Conservation (phyloP, 2,113 vertebrate species). For the Ancistrus triradiatus region DNA sequence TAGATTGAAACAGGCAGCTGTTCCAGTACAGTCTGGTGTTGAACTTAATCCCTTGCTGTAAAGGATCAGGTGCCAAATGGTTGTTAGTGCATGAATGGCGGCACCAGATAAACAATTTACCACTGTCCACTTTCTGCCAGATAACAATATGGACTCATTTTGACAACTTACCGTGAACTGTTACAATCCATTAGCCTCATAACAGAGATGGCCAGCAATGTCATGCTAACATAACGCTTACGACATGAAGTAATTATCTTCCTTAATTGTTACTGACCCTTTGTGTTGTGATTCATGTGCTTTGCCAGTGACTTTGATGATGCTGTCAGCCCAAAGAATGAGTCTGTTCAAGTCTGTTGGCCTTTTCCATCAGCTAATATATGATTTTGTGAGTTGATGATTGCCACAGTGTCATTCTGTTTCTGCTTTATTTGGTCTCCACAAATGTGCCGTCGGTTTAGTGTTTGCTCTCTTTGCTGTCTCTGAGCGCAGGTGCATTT, state of each 20-base stretch:
- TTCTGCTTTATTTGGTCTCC: conserved; percentile 36
- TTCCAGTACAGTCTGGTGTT: conserved; percentile 5
- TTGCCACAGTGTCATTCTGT: conserved; percentile 16
- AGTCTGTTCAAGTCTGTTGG: conserved; percentile 22
- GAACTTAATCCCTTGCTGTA: conserved; percentile 12
- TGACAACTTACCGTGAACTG: conserved; percentile 39
- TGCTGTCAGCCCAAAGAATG: conserved; percentile 9
- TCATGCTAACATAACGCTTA: conserved; percentile 25
- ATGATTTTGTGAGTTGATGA: conserved; percentile 21
- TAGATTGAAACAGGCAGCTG: conserved; percentile 38
- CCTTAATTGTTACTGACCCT: conserved; percentile 42
- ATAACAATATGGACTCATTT: conserved; percentile 38
- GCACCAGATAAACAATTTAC: conserved; percentile 42
- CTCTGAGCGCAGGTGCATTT: conserved; percentile 29
- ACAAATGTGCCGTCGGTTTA: conserved; percentile 33
- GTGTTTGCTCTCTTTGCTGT: conserved; percentile 19
- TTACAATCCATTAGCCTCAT: conserved; percentile 41
- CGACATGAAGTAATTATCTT: conserved; percentile 41
- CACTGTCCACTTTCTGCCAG: conserved; percentile 25
- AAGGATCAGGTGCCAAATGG: conserved; percentile 26
- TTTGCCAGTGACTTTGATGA: conserved; percentile 36
- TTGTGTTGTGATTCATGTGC: conserved; percentile 31
- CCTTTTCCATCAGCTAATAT: conserved; percentile 13
- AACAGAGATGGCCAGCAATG: conserved; percentile 36
- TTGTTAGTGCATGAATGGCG: conserved; percentile 26